Percentiles rank a stretch among this genome's conserved stretches.
phyloP scores from a whole-genome alignment of 2,113 vertebrate genomes.

The Rhea americana region DNA sequence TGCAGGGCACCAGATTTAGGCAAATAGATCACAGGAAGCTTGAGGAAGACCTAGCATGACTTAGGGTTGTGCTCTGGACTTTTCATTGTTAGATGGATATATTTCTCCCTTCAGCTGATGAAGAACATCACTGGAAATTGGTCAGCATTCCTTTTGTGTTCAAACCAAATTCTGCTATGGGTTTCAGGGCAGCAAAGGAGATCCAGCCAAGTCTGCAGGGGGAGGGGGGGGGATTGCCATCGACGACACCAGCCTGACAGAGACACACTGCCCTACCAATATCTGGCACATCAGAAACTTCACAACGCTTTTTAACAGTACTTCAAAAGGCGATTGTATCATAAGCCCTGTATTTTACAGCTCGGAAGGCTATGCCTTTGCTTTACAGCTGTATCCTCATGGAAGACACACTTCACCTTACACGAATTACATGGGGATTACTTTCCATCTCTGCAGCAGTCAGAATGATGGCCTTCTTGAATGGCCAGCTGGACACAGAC shows the following conservation, averaged over 20 bases:
- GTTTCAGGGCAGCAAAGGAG: neutral
- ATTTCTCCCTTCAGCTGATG: neutral
- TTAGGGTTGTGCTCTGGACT: neutral
- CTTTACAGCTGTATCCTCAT: neutral
- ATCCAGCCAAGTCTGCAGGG: neutral
- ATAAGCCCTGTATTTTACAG: neutral
- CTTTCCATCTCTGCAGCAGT: neutral
- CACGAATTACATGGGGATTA: neutral
- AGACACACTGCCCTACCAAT: neutral
- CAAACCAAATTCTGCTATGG: neutral
- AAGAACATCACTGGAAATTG: neutral
- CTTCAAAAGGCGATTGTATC: neutral
- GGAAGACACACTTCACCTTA: neutral
- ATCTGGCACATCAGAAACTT: slow-evolving; percentile 20
- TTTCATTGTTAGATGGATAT: neutral
- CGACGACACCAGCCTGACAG: neutral
- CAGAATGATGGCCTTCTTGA: neutral
- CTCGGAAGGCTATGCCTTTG: neutral
- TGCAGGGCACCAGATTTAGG: neutral
- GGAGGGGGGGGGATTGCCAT: neutral
- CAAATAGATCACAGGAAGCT: neutral
- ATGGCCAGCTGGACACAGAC: neutral
- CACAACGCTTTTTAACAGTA: neutral
- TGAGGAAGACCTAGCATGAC: neutral
- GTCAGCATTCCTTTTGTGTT: neutral